These are phyloP conservation scores for Calephelis virginiensis DNA, from an alignment of 1,140 invertebrate species.

Conservation along the genomic window DNA sequence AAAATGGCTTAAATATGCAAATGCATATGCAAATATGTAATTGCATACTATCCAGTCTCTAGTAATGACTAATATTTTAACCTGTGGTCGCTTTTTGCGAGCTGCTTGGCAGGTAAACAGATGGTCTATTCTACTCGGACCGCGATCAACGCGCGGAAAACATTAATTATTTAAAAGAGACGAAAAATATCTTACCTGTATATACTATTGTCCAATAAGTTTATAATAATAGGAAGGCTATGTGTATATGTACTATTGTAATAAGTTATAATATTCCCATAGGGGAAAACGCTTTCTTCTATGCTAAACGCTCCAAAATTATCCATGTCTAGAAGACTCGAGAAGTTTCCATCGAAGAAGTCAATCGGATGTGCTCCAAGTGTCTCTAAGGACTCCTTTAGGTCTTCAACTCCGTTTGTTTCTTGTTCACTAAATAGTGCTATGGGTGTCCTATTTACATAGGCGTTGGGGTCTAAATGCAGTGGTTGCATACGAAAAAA, in stretches of 20 bases:
- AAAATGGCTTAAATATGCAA: too few relatives aligned
- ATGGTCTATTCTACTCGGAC: too few relatives aligned
- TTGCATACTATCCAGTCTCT: too few relatives aligned
- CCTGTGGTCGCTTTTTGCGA: too few relatives aligned
- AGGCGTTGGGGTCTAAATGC: slow-evolving; percentile 77
- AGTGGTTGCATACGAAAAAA: slow-evolving; percentile 82
- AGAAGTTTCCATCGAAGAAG: slow-evolving; percentile 82
- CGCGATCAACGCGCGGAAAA: too few relatives aligned
- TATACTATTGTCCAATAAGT: slow-evolving; percentile 85
- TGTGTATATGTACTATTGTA: slow-evolving; percentile 91
- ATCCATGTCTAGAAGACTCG: slow-evolving; percentile 79
- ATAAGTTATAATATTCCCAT: slow-evolving; percentile 80
- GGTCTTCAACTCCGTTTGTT: slow-evolving; percentile 61
- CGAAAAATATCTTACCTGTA: slow-evolving; percentile 77
- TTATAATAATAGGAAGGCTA: slow-evolving; percentile 87
- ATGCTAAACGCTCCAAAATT: slow-evolving; percentile 84
- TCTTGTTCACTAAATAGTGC: slow-evolving; percentile 70
- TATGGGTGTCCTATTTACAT: slow-evolving; percentile 72
- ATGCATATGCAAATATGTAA: too few relatives aligned
- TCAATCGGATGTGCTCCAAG: slow-evolving; percentile 74
- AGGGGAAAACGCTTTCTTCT: slow-evolving; percentile 74
- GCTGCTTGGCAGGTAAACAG: too few relatives aligned
- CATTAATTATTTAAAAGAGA: slow-evolving; percentile 1
- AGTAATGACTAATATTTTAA: too few relatives aligned
- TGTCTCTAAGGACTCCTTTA: slow-evolving; percentile 57